Evolutionary conservation across 2,797 vertebrate species (phyloP), one percentile per base, ranked within the genome.

Genomic region (Lutra lutra): DNA sequence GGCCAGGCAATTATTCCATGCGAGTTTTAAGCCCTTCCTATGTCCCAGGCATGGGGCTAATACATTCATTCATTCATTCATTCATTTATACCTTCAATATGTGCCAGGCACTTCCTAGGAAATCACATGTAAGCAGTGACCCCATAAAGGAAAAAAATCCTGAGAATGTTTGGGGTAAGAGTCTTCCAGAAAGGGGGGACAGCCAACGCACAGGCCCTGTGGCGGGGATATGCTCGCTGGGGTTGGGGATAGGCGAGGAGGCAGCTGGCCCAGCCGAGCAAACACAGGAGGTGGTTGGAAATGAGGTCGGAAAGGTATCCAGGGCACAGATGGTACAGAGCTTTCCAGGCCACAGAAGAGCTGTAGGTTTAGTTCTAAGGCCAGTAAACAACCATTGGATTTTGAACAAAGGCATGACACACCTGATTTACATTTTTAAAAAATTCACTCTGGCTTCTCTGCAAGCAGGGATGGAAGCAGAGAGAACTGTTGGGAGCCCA

Each of bases 241-340:
- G 17, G 48, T 66, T 89, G 93, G 89, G 58, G 79, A 84, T 32
- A 40, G 27, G 20, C 58, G 29, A 66, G 56, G 51, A 94, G 58
- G 89, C 93, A 89, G 86, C 93, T 82, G 94, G 75, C 35, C 80
- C 5, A 78, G 70, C 40, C 3, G 1, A 89, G 43, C 21, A 56
- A n/a, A 20, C 7, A 0, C 56, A 60, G 88, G 56, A 75, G n/a
- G 38, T 56, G n/a, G 56, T 6, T 95, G 86, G 84, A 94, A 94
- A 94, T 92, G 86, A 95, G 90, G 88, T 96, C 92, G 95, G 79
- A 96, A 85, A 87, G 86, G 82, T 91, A 43, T 43, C 70, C 78
- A 64, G 78, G 82, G 29, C 51, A 90, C 96, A 96, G 94, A 94
- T 88, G 93, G 95, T 64, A 27, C 56, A 51, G 29, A 83, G 91